Percentiles rank a stretch among this genome's conserved stretches.
phyloP scores from a whole-genome alignment of 2,797 vertebrate genomes.

The Todus mexicanus region DNA sequence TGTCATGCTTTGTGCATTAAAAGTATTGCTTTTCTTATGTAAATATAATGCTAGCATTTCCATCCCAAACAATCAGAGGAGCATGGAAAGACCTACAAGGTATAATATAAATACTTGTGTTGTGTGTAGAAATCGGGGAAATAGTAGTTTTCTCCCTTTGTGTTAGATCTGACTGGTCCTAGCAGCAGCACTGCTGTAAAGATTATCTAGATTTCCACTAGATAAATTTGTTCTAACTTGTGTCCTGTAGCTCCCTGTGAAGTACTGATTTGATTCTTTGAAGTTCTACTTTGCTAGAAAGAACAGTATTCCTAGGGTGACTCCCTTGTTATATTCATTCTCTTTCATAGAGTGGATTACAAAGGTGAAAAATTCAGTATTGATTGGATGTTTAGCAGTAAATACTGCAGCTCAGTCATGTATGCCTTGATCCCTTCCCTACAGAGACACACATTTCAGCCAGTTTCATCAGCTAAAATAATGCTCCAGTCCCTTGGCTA shows the following conservation, averaged over 20 bases:
- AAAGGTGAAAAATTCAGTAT: background rate
- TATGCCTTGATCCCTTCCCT: background rate
- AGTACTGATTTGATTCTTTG: constrained; percentile 22
- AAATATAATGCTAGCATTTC: constrained; percentile 75
- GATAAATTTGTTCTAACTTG: constrained; percentile 26
- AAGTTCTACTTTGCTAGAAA: constrained; percentile 14
- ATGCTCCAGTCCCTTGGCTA: background rate
- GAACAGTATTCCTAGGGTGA: background rate
- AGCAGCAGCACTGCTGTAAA: constrained; percentile 32
- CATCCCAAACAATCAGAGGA: constrained; percentile 78
- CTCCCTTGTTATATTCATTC: background rate
- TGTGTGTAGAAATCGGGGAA: constrained; percentile 69
- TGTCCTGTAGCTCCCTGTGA: constrained; percentile 37
- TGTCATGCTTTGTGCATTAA: constrained; percentile 65
- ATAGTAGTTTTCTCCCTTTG: constrained; percentile 58
- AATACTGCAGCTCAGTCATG: background rate
- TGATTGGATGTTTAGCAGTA: background rate
- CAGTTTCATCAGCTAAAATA: background rate
- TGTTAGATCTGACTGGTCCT: constrained; percentile 58
- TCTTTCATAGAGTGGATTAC: background rate
- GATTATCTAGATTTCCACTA: constrained; percentile 46
- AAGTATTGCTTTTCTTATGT: constrained; percentile 67
- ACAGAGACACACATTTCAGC: background rate
- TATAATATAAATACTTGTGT: constrained; percentile 74
- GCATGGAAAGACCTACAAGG: constrained; percentile 77